These are phyloP conservation scores for Corydoras maculifer DNA, from an alignment of 2,113 vertebrate species.

Conservation along the genomic window DNA sequence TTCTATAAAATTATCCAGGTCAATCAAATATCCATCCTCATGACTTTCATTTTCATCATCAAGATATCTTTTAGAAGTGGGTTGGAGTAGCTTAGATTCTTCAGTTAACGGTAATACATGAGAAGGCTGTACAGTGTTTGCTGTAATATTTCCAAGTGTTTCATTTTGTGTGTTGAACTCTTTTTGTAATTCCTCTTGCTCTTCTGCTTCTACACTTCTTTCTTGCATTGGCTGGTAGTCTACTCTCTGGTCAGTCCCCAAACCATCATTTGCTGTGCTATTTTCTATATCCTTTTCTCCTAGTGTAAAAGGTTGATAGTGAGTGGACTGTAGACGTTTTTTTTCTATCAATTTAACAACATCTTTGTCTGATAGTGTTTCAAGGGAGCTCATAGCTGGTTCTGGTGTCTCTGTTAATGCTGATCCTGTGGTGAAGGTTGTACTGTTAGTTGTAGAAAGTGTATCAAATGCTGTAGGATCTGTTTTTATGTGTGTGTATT, in stretches of 20 bases:
- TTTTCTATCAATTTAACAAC: conserved; percentile 40
- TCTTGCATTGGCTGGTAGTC: conserved; percentile 43
- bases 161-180: not conserved
- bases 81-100: conserved; percentile 17
- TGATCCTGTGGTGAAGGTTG: conserved; percentile 21
- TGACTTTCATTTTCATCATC: conserved; percentile 13
- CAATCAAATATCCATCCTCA: not conserved
- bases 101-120: conserved; percentile 4
- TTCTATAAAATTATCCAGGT: not conserved
- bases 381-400: conserved; percentile 26
- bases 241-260: conserved; percentile 17
- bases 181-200: conserved; percentile 9
- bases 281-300: not conserved
- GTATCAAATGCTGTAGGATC: conserved; percentile 13
- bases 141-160: not conserved
- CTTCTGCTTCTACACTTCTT: conserved; percentile 37
- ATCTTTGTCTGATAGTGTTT: conserved; percentile 24
- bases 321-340: conserved; percentile 20
- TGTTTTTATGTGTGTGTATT: conserved; percentile 9
- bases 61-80: conserved; percentile 17
- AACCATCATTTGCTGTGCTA: conserved; percentile 3
- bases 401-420: conserved; percentile 26
- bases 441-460: conserved; percentile 5
- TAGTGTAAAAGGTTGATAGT: not conserved
- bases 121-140: not conserved